Evolutionary conservation across 2,113 vertebrate genomes (phyloP), one percentile per base, ranked within the genome.

Genomic region (Isichthys henryi): DNA sequence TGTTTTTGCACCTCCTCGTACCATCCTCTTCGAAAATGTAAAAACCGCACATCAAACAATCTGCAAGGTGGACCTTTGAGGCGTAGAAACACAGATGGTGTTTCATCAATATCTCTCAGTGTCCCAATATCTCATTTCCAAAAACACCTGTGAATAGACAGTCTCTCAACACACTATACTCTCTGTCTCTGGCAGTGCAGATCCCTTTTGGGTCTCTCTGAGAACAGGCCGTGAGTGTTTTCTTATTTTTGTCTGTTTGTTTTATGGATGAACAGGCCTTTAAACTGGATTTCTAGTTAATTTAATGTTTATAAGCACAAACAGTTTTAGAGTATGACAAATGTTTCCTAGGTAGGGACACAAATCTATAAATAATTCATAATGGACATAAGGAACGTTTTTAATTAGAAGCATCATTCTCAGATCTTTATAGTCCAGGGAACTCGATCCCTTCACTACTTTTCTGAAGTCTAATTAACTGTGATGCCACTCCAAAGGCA

Each of bases 351-450:
- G 74, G 74, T 80, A 19, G 35, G 35, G 74, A 80, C 35, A 80
- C 35, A 80, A 43, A 17, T 80, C 35, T 80, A 80, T 80, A 80
- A 80, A 80, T 80, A 80, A 80, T 80, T 80, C 35, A 80, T 43
- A 43, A 80, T 80, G 74, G 74, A 43, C 74, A 80, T 80, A 80
- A 80, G 74, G 74, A 80, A 43, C n/a, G 1, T 80, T 80, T 80
- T 80, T 80, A 80, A 80, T 80, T 80, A 80, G 74, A 80, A 39
- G 13, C 74, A 43, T 80, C 74, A 39, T 80, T 80, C 74, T 80
- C 74, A 80, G 74, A 80, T 80, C 74, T 80, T 80, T 80, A 80
- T 80, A 80, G 74, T 80, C 74, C 74, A 80, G 74, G 74, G 74
- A 80, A 80, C 35, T 77, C 19, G 35, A 77, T 77, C 74, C 74